A percentile compares a stretch with the other conserved stretches of the same genome.
These are phyloP conservation scores for Tetropium fuscum DNA, from an alignment of 2,888 invertebrate species.

Conservation along the genomic window DNA sequence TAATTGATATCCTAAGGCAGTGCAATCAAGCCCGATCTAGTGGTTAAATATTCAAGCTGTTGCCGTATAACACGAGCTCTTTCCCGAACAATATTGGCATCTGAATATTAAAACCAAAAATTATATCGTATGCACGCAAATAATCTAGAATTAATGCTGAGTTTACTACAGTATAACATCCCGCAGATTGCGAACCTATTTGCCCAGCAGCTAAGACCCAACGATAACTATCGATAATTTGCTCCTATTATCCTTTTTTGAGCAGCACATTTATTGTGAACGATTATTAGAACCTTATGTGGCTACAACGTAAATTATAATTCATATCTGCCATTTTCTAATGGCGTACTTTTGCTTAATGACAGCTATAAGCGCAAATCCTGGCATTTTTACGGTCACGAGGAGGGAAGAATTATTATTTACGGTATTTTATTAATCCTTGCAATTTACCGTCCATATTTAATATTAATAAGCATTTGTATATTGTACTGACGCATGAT, in stretches of 20 bases:
- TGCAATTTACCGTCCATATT: too few species aligned
- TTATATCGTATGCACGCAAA: constrained; percentile 60
- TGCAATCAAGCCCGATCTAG: constrained; percentile 65
- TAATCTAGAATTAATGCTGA: constrained; percentile 53
- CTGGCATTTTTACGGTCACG: constrained; percentile 3
- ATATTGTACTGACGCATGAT: too few species aligned
- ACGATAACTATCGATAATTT: constrained; percentile 58
- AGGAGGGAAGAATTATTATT: constrained; percentile 13
- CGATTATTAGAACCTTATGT: constrained; percentile 46
- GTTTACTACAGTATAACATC: constrained; percentile 48
- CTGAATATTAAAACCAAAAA: constrained; percentile 63
- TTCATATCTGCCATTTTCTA: constrained; percentile 37
- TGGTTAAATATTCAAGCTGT: constrained; percentile 64
- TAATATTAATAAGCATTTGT: too few species aligned
- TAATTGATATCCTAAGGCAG: constrained; percentile 66
- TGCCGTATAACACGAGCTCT: constrained; percentile 58
- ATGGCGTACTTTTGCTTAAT: constrained; percentile 18
- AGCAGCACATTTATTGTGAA: constrained; percentile 42
- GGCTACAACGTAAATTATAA: constrained; percentile 40
- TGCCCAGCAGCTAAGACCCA: constrained; percentile 49
- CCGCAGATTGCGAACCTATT: constrained; percentile 50
- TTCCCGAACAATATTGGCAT: constrained; percentile 64
- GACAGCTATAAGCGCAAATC: constrained; percentile 20
- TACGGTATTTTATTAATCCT: not conserved
- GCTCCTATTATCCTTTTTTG: constrained; percentile 50